phyloP scores from a whole-genome alignment of 1,140 invertebrate genomes.

The Drosophila bocki region DNA sequence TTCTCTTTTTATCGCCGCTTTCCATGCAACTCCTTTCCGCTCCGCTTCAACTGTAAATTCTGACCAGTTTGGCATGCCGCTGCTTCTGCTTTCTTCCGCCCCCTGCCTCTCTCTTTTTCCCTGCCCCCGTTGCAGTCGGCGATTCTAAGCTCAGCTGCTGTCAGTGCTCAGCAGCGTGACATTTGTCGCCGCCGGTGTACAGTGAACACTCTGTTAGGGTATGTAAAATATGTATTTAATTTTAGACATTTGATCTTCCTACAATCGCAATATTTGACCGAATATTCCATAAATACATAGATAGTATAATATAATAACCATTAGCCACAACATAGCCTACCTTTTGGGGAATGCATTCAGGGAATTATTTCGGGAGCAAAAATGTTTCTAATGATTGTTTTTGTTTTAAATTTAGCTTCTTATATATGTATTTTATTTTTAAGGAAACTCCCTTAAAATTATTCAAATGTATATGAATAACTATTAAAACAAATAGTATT shows the following conservation, averaged over 20 bases:
- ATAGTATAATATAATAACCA: no score
- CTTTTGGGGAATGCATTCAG: neutral
- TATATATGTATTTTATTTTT: neutral
- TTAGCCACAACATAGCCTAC: neutral
- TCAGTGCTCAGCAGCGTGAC: constrained; percentile 65
- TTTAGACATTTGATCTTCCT: neutral
- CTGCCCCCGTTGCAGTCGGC: constrained; percentile 51
- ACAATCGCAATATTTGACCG: no score
- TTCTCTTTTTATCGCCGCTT: constrained; percentile 18
- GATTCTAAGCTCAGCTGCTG: constrained; percentile 65
- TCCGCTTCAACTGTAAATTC: constrained; percentile 18
- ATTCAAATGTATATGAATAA: neutral
- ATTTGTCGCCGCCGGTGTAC: constrained; percentile 43
- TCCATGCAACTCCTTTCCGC: constrained; percentile 19
- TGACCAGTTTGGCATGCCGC: constrained; percentile 30
- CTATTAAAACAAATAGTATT: neutral
- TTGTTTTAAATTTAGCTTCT: no score
- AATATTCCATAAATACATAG: no score
- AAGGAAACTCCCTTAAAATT: neutral
- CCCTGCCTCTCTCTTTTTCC: constrained; percentile 1
- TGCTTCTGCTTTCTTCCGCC: constrained; percentile 11
- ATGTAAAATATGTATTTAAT: no score
- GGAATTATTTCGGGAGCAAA: neutral
- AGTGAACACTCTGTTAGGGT: constrained; percentile 3
- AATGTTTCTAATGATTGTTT: no score